phyloP scores from a whole-genome alignment of 1,140 invertebrate genomes.

The Bombus confusus region DNA sequence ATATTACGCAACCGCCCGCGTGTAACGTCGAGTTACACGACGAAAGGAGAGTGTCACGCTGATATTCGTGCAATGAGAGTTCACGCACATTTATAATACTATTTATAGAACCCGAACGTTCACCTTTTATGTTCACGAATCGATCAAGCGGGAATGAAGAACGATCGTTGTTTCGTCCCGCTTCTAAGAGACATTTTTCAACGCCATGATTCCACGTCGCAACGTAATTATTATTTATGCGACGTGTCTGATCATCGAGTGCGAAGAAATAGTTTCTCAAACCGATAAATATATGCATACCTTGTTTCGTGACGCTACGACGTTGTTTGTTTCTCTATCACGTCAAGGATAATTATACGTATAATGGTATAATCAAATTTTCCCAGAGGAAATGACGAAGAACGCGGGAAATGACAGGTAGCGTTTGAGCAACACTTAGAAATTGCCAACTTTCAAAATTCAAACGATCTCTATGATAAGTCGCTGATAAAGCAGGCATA shows the following conservation, averaged over 20 bases:
- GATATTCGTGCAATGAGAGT: conserved; percentile 46
- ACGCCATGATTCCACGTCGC: neutral
- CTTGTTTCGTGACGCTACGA: too few relatives aligned
- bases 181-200: conserved; percentile 8
- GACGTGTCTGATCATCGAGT: neutral
- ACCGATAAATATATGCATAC: neutral
- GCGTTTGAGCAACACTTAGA: neutral
- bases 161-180: conserved; percentile 1
- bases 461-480: neutral
- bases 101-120: conserved; percentile 56
- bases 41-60: conserved; percentile 53
- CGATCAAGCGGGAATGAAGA: neutral
- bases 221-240: conserved; percentile 46
- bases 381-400: neutral
- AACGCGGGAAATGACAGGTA: neutral
- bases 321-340: neutral
- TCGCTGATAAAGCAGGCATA: neutral
- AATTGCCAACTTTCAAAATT: neutral
- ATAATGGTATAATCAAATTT: neutral
- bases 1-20: conserved; percentile 57
- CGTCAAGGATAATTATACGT: neutral
- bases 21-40: conserved; percentile 45
- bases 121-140: conserved; percentile 26
- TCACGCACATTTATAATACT: conserved; percentile 50
- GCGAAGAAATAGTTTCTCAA: conserved; percentile 29